A percentile compares a stretch with the other conserved stretches of the same genome.
phyloP scores from a whole-genome alignment of 2,797 vertebrate genomes.

The Chelmon rostratus region DNA sequence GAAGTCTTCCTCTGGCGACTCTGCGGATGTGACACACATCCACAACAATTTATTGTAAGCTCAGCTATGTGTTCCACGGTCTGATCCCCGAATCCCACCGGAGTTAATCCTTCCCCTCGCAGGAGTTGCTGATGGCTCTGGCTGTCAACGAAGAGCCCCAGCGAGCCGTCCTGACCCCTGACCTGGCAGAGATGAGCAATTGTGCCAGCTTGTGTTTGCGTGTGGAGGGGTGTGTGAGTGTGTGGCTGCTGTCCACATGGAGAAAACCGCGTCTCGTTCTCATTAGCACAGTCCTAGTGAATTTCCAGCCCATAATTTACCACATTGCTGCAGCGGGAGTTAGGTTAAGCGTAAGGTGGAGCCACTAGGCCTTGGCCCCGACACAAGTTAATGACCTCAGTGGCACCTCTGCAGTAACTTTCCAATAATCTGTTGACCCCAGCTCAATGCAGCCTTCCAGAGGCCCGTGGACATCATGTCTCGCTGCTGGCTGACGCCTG shows the following conservation, averaged over 20 bases:
- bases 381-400: constrained; percentile 63
- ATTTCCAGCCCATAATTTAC: constrained; percentile 58
- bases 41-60: constrained; percentile 47
- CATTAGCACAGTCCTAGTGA: constrained; percentile 71
- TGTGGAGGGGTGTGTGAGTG: background rate
- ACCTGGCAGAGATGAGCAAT: constrained; percentile 31
- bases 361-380: constrained; percentile 27
- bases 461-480: constrained; percentile 36
- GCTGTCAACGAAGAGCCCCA: constrained; percentile 30
- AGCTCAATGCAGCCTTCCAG: constrained; percentile 45
- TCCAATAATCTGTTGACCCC: constrained; percentile 70
- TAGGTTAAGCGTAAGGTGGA: constrained; percentile 10
- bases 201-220: constrained; percentile 14
- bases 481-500: constrained; percentile 44
- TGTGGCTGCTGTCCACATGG: constrained; percentile 25
- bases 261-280: constrained; percentile 49
- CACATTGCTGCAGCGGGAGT: constrained; percentile 23
- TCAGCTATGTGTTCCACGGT: constrained; percentile 49
- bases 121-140: constrained; percentile 46
- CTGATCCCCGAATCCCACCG: constrained; percentile 55
- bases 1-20: constrained; percentile 22
- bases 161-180: constrained; percentile 47
- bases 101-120: constrained; percentile 53
- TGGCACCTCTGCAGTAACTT: constrained; percentile 69
- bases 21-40: constrained; percentile 49